Evolutionary conservation across 2,888 invertebrate genomes (phyloP).

Genomic region (Ochropleura plecta): DNA sequence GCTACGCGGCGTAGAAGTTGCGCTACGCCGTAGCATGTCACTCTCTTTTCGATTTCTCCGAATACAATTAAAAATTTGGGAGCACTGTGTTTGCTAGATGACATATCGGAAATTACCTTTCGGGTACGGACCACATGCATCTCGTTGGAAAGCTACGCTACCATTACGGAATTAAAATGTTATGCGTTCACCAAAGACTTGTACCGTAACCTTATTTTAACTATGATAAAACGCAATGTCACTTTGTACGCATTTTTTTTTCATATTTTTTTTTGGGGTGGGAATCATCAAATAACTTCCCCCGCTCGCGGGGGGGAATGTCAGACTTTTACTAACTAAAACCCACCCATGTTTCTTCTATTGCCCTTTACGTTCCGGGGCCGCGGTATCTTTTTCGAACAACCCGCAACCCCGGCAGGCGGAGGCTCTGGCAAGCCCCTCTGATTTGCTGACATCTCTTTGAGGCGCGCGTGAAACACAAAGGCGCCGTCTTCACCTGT

Average conservation of each 20-base stretch:
- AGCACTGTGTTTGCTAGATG: not conserved
- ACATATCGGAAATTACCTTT: constrained; percentile 18
- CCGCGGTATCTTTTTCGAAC: no score
- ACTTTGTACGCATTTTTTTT: not conserved
- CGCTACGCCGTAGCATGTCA: constrained; percentile 42
- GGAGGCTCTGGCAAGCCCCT: no score
- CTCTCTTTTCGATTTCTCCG: not conserved
- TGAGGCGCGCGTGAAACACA: no score
- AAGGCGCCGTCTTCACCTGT: no score
- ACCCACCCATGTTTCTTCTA: no score
- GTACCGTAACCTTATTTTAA: not conserved
- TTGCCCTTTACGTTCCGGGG: no score
- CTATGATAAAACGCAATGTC: not conserved
- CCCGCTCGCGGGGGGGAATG: no score
- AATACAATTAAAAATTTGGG: constrained; percentile 10
- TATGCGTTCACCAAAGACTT: not conserved
- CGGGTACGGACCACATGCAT: not conserved
- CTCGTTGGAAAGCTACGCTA: not conserved
- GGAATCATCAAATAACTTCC: no score
- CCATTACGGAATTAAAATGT: constrained; percentile 6
- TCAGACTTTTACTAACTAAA: no score
- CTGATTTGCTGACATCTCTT: no score
- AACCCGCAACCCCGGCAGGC: no score
- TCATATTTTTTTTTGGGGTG: no score
- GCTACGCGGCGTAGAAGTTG: constrained; percentile 25